These are phyloP conservation scores for Sebastes minor DNA, from an alignment of 2,797 vertebrate species.

Conservation along the genomic window DNA sequence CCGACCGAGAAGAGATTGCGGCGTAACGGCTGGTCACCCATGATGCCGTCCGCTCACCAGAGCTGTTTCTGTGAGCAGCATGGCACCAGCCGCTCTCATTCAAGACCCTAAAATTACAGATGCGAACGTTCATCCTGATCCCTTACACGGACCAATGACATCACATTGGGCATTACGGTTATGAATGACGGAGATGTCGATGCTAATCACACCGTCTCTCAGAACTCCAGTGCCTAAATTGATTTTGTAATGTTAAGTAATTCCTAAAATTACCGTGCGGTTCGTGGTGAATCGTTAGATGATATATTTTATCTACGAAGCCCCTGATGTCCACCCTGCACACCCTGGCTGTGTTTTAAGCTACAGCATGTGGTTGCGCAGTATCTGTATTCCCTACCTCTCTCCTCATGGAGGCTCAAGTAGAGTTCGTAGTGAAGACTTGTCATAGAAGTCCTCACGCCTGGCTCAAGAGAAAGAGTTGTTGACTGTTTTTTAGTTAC, in stretches of 20 bases:
- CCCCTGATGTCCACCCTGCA: constrained; percentile 20
- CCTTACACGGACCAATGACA: constrained; percentile 24
- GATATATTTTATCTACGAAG: constrained; percentile 24
- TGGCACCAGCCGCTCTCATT: constrained; percentile 7
- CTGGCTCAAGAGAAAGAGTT: neutral
- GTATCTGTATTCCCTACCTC: constrained; percentile 58
- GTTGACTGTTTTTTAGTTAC: neutral
- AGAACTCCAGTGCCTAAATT: constrained; percentile 53
- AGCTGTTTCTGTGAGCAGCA: neutral
- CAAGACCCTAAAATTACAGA: constrained; percentile 2
- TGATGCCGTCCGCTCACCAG: constrained; percentile 17
- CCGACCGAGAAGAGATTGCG: constrained; percentile 25
- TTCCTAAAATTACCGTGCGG: neutral
- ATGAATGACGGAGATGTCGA: constrained; percentile 12
- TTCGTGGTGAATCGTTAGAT: constrained; percentile 17
- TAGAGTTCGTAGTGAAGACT: neutral
- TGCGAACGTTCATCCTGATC: constrained; percentile 10
- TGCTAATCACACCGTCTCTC: constrained; percentile 16
- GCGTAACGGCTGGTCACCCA: constrained; percentile 3
- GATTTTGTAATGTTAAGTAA: constrained; percentile 42
- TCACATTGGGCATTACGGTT: constrained; percentile 5
- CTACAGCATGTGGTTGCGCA: neutral
- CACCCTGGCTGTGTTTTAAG: constrained; percentile 4
- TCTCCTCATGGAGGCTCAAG: constrained; percentile 37
- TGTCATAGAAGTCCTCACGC: neutral